Conservation (phyloP, 2,113 vertebrate genomes). For the Malurus elegans region DNA sequence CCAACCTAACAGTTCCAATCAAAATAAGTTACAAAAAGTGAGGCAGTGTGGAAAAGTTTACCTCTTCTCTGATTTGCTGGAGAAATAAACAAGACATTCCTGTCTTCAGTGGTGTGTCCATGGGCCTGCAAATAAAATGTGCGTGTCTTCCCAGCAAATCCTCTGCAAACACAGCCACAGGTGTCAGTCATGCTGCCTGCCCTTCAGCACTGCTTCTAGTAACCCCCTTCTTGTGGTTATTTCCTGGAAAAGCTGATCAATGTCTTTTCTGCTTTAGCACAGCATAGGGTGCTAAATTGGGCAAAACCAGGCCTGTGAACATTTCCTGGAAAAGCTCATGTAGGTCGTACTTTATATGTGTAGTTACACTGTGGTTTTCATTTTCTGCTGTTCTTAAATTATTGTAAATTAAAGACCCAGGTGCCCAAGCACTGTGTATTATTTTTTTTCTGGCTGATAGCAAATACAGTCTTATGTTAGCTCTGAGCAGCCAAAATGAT, state of each 20-base stretch:
- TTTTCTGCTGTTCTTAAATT: background rate
- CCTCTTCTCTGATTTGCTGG: background rate
- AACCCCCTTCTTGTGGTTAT: background rate
- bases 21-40: background rate
- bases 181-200: background rate
- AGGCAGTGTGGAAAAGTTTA: background rate
- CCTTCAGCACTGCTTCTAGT: background rate
- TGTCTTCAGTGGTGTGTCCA: background rate
- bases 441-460: background rate
- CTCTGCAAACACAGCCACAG: background rate
- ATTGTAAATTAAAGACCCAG: background rate
- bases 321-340: background rate
- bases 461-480: background rate
- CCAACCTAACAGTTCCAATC: background rate
- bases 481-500: background rate
- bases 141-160: background rate
- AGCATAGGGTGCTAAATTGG: background rate
- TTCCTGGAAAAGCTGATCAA: background rate
- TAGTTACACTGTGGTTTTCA: background rate
- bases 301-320: background rate
- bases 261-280: background rate
- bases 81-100: background rate
- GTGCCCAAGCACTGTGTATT: background rate
- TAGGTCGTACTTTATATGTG: rapidly evolving
- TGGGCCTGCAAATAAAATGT: background rate